phyloP scores from a whole-genome alignment of 1,140 invertebrate genomes.

The Neodiprion lecontei region DNA sequence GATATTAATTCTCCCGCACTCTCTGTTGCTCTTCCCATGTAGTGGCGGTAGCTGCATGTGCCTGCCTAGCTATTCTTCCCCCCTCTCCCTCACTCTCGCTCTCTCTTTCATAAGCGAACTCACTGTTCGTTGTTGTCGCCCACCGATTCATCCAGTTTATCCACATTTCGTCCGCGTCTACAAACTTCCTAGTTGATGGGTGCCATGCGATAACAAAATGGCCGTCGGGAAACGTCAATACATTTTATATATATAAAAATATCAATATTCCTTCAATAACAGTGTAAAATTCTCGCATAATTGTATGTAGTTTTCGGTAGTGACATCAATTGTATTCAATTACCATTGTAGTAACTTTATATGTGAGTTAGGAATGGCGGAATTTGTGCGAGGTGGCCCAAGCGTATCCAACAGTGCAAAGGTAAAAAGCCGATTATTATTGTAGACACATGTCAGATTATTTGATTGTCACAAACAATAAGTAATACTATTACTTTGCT shows the following conservation, averaged over 20 bases:
- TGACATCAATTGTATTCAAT: slow-evolving; percentile 24
- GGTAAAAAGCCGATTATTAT: slow-evolving; percentile 39
- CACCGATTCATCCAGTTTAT: no score
- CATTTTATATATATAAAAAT: slow-evolving; percentile 45
- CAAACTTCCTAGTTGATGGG: not conserved
- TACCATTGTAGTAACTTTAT: slow-evolving; percentile 28
- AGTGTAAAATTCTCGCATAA: slow-evolving; percentile 22
- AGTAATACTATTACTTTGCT: no score
- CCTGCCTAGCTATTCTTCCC: no score
- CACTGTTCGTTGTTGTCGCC: no score
- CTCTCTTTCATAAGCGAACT: no score
- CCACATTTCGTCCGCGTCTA: no score
- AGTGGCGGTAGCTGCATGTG: no score
- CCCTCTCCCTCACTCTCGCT: no score
- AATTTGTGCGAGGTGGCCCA: slow-evolving; percentile 65
- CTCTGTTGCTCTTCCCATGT: no score
- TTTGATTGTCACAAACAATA: not conserved
- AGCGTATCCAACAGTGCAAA: slow-evolving; percentile 61
- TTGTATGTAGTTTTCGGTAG: slow-evolving; percentile 28
- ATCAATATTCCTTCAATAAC: slow-evolving; percentile 44
- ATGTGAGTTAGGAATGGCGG: slow-evolving; percentile 59
- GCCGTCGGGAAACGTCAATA: slow-evolving; percentile 59
- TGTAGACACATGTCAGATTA: slow-evolving; percentile 33
- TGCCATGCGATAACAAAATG: slow-evolving; percentile 48
- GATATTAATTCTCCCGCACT: no score